Conservation (phyloP, 2,797 vertebrate genomes). For the Triplophysa yarkandensis region DNA sequence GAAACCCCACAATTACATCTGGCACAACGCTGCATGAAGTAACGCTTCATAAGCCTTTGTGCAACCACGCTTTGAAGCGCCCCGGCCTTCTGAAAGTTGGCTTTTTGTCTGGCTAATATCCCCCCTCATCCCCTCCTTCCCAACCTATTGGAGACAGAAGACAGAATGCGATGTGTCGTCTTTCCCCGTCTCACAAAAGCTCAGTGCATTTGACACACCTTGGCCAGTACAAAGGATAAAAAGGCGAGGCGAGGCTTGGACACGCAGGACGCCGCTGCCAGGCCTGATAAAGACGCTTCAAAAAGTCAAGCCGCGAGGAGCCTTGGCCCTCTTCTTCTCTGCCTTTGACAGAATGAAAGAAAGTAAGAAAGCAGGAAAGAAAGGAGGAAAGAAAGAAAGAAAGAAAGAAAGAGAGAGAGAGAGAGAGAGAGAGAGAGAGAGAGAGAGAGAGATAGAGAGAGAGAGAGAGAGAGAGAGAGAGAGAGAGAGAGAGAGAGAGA, state of each 20-base stretch:
- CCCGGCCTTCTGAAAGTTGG: constrained; percentile 74
- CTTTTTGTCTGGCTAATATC: constrained; percentile 66
- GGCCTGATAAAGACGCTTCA: constrained; percentile 81
- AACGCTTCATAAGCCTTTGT: constrained; percentile 79
- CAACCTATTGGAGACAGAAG: constrained; percentile 72
- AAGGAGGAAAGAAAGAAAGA: background rate
- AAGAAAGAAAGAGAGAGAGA: constrained; percentile 20
- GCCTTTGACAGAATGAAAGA: constrained; percentile 23
- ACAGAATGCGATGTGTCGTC: constrained; percentile 81
- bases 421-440: too few relatives aligned
- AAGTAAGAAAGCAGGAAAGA: constrained; percentile 24
- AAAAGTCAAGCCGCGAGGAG: constrained; percentile 72
- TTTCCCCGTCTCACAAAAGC: constrained; percentile 70
- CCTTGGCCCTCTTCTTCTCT: constrained; percentile 69
- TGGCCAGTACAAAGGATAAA: constrained; percentile 82
- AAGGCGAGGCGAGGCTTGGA: constrained; percentile 76
- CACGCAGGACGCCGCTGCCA: constrained; percentile 76
- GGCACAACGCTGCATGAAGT: constrained; percentile 81
- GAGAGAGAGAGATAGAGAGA: too few relatives aligned
- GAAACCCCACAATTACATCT: constrained; percentile 81
- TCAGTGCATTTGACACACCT: constrained; percentile 83
- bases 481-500: constrained; percentile 42
- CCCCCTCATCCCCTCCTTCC: constrained; percentile 56
- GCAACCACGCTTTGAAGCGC: constrained; percentile 74
- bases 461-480: background rate